Percentiles rank a stretch among this genome's conserved stretches.
Conservation (phyloP, 2,797 vertebrate species). For the Hyperoplus lanceolatus region DNA sequence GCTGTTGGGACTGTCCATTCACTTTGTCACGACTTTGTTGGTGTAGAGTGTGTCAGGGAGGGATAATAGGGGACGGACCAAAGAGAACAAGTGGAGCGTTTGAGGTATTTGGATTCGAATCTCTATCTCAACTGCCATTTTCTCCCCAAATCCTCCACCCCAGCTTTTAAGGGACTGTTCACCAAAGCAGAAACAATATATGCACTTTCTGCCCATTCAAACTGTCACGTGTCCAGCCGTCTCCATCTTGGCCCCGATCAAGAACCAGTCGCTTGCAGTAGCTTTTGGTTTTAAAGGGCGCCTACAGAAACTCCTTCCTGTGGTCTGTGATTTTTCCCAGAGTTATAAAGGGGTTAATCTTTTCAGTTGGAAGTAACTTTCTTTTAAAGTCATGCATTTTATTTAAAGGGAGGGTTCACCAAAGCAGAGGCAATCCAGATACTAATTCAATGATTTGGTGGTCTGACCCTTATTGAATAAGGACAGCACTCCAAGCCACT, state of each 20-base stretch:
- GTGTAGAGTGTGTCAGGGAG: too few relatives aligned
- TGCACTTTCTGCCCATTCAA: not conserved
- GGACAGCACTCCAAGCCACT: too few relatives aligned
- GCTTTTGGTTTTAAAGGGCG: slow-evolving; percentile 92
- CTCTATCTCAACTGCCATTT: too few relatives aligned
- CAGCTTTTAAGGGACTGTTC: not conserved
- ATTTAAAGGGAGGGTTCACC: too few relatives aligned
- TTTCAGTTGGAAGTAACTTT: slow-evolving; percentile 88
- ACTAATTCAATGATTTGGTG: not conserved
- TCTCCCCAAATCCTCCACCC: too few relatives aligned
- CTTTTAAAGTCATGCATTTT: too few relatives aligned
- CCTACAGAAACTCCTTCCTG: slow-evolving; percentile 90
- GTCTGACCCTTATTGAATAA: not conserved
- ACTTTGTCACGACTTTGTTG: too few relatives aligned
- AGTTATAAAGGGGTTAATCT: slow-evolving; percentile 75
- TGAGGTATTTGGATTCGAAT: too few relatives aligned
- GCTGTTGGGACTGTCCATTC: too few relatives aligned
- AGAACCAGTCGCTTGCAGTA: slow-evolving; percentile 89
- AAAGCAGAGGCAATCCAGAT: too few relatives aligned
- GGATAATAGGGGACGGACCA: too few relatives aligned
- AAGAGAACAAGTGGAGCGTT: too few relatives aligned
- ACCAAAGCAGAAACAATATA: not conserved
- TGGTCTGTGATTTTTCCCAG: slow-evolving; percentile 89
- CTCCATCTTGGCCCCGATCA: slow-evolving; percentile 87
- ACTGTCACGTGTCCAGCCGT: not conserved